Evolutionary conservation across 1,140 invertebrate genomes (phyloP), one percentile per base, ranked within the genome.

Genomic region (Bilobella aurantiaca): DNA sequence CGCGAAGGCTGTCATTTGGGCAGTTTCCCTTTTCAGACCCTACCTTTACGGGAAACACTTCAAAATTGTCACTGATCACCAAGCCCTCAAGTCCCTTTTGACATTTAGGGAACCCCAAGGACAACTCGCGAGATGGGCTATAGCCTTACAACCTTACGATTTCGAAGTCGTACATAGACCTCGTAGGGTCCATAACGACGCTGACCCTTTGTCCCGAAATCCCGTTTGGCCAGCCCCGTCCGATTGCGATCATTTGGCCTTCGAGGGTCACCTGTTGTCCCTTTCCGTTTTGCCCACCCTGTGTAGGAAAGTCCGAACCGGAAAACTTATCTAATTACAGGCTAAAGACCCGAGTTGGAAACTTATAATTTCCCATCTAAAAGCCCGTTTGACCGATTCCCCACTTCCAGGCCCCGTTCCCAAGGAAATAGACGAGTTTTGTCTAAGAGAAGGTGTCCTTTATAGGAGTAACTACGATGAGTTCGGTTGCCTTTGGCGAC

Each of bases 161-260:
- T 58, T 68, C 37, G 37, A 30, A 3, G 21, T 71, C 3, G 25
- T 29, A 0, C 62, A 68, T 29, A 29, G 18, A 8, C n/a, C 14
- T 3, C 66, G 69, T 18, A 68, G 56, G 30, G 27, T n/a, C 23
- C 62, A 65, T 16, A 1, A 0, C 0, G n/a, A 66, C 16, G 69
- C 46, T 14, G 69, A 71, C 57, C 31, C 16, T 63, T 25, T 71
- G 27, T 29, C 25, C 27, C 28, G 69, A 14, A 1, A 62, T 53
- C 65, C 69, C 2, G 49, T 69, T 0, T 46, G 63, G 1, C 3
- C 12, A 18, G 18, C 30, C 0, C 29, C 25, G 8, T 23, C 12
- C 12, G 21, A 53, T 16, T 5, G 14, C 25, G 21, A 53, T 64
- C 34, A 42, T 18, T 42, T 42, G 34, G 34, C 8, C 18, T 12